A percentile compares a stretch with the other conserved stretches of the same genome.
These are phyloP conservation scores for Ammodramus savannarum DNA, from an alignment of 2,113 vertebrate genomes.

Conservation along the genomic window DNA sequence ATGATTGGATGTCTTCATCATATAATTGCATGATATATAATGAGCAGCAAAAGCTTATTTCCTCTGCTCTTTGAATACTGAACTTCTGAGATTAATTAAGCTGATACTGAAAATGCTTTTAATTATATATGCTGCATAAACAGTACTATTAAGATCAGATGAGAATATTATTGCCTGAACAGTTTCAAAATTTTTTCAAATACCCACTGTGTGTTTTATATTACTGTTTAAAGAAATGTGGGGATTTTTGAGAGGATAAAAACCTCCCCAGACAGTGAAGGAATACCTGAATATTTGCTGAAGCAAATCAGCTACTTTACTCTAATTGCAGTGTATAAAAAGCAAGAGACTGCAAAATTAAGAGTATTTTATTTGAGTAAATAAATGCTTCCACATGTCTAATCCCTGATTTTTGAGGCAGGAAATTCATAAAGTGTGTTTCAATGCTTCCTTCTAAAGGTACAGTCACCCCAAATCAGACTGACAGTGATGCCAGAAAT, in stretches of 20 bases:
- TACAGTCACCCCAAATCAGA: not conserved
- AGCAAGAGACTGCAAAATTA: conserved; percentile 1
- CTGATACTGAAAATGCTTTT: conserved; percentile 33
- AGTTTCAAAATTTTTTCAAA: not conserved
- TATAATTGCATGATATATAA: conserved; percentile 27
- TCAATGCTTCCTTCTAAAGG: not conserved
- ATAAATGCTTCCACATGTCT: not conserved
- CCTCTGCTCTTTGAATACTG: conserved; percentile 28
- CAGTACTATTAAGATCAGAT: conserved; percentile 35
- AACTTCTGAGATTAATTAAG: conserved; percentile 49
- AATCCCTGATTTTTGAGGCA: not conserved
- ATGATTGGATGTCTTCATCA: conserved; percentile 23
- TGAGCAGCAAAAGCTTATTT: conserved; percentile 34
- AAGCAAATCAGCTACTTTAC: not conserved
- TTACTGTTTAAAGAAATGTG: not conserved
- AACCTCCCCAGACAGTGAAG: not conserved
- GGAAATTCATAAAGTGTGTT: not conserved
- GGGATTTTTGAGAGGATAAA: not conserved
- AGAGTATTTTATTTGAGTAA: conserved; percentile 28
- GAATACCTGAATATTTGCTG: not conserved
- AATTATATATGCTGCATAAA: conserved; percentile 48
- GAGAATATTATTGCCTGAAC: conserved; percentile 8
- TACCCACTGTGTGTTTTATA: not conserved
- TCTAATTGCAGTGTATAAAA: not conserved
- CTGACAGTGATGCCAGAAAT: not conserved